A percentile compares a stretch with the other conserved stretches of the same genome.
Evolutionary conservation across 2,113 vertebrate species (phyloP).

Genomic region (Podocnemis expansa): DNA sequence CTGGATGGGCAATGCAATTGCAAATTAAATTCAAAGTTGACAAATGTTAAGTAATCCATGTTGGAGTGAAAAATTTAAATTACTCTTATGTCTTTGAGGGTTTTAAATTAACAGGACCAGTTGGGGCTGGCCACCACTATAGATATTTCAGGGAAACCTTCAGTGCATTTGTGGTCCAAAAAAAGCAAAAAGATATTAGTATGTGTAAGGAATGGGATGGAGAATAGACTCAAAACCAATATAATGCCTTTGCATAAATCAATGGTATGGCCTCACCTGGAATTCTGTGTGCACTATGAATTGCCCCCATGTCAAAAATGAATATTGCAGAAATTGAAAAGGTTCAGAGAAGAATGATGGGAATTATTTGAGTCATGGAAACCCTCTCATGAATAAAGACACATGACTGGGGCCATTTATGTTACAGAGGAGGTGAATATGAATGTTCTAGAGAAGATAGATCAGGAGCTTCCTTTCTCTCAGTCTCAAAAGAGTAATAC

Average conservation of each 20-base stretch:
- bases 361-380: background rate
- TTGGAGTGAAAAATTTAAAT: conserved; percentile 2
- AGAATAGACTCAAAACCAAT: background rate
- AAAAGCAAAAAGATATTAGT: background rate
- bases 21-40: background rate
- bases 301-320: background rate
- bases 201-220: background rate
- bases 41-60: background rate
- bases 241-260: background rate
- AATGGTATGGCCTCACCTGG: background rate
- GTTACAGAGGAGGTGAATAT: background rate
- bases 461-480: conserved; percentile 24
- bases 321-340: background rate
- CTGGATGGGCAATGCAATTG: background rate
- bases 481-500: conserved; percentile 44
- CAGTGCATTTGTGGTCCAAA: background rate
- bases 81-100: background rate
- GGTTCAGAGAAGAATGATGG: conserved; percentile 39
- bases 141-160: background rate
- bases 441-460: background rate
- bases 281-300: background rate
- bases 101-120: background rate
- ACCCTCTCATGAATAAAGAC: conserved; percentile 23
- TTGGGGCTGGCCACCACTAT: background rate
- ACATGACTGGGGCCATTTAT: conserved; percentile 20